Conservation (phyloP, 2,888 invertebrate species). For the Scaptomyza caliginosa region DNA sequence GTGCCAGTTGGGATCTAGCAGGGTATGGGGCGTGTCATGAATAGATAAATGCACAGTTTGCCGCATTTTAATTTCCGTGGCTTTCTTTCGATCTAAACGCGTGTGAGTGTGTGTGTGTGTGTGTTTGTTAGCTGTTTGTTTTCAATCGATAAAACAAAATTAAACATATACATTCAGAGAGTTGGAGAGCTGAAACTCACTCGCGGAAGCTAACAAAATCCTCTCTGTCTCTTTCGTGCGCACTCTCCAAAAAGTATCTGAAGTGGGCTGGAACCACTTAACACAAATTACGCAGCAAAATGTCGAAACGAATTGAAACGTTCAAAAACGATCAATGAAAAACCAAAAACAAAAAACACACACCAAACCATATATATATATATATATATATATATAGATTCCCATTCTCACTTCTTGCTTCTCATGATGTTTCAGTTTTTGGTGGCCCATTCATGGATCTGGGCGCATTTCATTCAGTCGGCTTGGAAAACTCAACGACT, state of each 20-base stretch:
- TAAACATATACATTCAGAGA: constrained; percentile 54
- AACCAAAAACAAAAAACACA: not conserved
- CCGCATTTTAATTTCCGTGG: constrained; percentile 71
- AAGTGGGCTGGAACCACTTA: constrained; percentile 82
- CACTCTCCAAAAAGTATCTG: constrained; percentile 47
- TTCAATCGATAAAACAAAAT: constrained; percentile 64
- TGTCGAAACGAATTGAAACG: constrained; percentile 77
- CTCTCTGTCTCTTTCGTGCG: not conserved
- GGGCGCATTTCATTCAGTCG: constrained; percentile 45
- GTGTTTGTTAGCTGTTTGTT: constrained; percentile 45
- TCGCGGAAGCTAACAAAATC: constrained; percentile 59
- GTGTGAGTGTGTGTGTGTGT: not conserved
- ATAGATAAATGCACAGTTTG: constrained; percentile 75
- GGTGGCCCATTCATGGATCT: constrained; percentile 23
- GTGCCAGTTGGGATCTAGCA: not conserved
- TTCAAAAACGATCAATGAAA: constrained; percentile 69
- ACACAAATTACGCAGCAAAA: constrained; percentile 83
- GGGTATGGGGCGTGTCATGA: constrained; percentile 58
- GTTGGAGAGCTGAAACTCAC: constrained; percentile 15
- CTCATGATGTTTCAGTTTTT: constrained; percentile 19
- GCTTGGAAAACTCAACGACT: constrained; percentile 24
- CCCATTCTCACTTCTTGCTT: constrained; percentile 15
- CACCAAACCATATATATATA: not conserved
- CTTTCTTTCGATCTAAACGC: constrained; percentile 19
- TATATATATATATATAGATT: not conserved